Conservation (phyloP, 2,888 invertebrate genomes). For the Micoletzkya japonica region DNA sequence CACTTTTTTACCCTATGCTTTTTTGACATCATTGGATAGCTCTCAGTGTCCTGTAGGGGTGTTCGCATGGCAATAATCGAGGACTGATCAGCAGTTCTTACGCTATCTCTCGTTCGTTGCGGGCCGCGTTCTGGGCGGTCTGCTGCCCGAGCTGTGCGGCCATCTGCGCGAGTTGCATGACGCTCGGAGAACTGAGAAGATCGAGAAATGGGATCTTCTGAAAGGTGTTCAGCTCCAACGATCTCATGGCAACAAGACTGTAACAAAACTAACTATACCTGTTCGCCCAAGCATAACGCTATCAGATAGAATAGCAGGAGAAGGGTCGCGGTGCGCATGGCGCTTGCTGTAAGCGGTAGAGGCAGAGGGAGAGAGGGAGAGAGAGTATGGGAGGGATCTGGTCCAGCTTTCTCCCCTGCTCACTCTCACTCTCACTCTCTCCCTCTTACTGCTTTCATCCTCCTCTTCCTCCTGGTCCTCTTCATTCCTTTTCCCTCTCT, state of each 20-base stretch:
- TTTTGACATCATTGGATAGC: not conserved
- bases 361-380: not conserved
- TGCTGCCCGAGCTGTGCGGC: constrained; percentile 20
- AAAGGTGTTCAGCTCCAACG: constrained; percentile 2
- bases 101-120: constrained; percentile 24
- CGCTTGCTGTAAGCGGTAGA: not conserved
- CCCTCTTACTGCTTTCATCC: not conserved
- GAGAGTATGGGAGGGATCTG: constrained; percentile 7
- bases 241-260: too few species aligned
- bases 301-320: not conserved
- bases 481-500: not conserved
- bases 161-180: constrained; percentile 22
- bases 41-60: not conserved
- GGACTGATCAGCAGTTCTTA: not conserved
- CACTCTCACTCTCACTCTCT: not conserved
- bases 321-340: not conserved
- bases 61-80: not conserved
- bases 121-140: constrained; percentile 7
- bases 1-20: not conserved
- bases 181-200: constrained; percentile 16
- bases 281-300: too few species aligned
- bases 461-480: not conserved
- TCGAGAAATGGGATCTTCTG: constrained; percentile 28
- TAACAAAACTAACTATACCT: too few species aligned
- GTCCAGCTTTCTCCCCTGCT: not conserved